These are phyloP conservation scores for Glaucomys volans DNA, from an alignment of 2,113 vertebrate genomes.

Conservation along the genomic window DNA sequence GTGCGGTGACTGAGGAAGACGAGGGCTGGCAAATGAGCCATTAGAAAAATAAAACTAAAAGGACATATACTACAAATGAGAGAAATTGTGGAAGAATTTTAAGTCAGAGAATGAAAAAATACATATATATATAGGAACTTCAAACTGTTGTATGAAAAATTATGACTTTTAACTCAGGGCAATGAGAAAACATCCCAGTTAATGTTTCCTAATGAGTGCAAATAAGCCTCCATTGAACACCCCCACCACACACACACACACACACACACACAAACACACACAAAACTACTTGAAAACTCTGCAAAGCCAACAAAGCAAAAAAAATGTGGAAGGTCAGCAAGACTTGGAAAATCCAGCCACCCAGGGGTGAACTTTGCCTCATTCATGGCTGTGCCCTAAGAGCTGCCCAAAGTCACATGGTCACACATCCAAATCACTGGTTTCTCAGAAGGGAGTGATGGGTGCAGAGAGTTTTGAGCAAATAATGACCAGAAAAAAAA, in stretches of 20 bases:
- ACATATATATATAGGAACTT: not conserved
- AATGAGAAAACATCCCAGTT: not conserved
- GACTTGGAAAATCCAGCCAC: not conserved
- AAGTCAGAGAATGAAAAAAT: not conserved
- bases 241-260: too few species aligned
- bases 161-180: not conserved
- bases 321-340: not conserved
- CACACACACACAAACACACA: too few species aligned
- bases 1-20: not conserved
- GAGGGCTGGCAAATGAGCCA: too few species aligned
- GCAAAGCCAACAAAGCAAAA: not conserved
- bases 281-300: not conserved
- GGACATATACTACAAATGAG: not conserved
- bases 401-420: rapidly evolving
- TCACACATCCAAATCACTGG: rapidly evolving
- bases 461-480: not conserved
- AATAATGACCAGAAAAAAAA: not conserved
- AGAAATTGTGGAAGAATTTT: not conserved
- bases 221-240: not conserved
- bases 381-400: not conserved
- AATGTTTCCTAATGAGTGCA: not conserved
- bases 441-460: rapidly evolving
- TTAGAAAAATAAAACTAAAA: not conserved
- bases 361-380: not conserved
- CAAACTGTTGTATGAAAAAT: not conserved